These are phyloP conservation scores for Andrena marginata DNA, from an alignment of 2,888 invertebrate species.

Conservation along the genomic window DNA sequence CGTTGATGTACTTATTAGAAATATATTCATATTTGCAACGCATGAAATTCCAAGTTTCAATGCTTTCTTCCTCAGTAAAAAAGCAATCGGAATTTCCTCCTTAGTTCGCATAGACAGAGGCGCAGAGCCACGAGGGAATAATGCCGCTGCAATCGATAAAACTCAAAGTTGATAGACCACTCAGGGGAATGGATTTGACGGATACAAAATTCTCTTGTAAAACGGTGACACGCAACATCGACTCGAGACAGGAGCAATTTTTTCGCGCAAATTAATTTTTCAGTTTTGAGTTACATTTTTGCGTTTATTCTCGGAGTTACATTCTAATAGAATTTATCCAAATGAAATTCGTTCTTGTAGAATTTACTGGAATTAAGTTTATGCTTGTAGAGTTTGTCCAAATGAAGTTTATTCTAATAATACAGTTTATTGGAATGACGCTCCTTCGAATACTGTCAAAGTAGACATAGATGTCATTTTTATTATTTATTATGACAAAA, in stretches of 20 bases:
- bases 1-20: not conserved
- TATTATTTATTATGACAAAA: too few species aligned
- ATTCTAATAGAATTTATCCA: too few species aligned
- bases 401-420: too few species aligned
- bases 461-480: too few species aligned
- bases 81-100: slow-evolving; percentile 3
- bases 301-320: not conserved
- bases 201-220: slow-evolving; percentile 37
- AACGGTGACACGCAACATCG: slow-evolving; percentile 22
- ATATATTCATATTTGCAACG: not conserved
- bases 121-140: slow-evolving; percentile 28
- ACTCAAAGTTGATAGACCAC: slow-evolving; percentile 36
- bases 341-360: too few species aligned
- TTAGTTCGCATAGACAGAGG: not conserved
- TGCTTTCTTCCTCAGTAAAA: not conserved
- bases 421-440: too few species aligned
- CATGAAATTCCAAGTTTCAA: not conserved
- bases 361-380: too few species aligned
- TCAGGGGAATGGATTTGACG: slow-evolving; percentile 38
- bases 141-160: slow-evolving; percentile 46
- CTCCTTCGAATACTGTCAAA: too few species aligned
- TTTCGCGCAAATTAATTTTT: slow-evolving; percentile 22
- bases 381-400: too few species aligned
- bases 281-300: not conserved
- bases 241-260: slow-evolving; percentile 26